Evolutionary conservation across 2,888 invertebrate genomes (phyloP), one percentile per base, ranked within the genome.

Genomic region (Phragmatobia fuliginosa): DNA sequence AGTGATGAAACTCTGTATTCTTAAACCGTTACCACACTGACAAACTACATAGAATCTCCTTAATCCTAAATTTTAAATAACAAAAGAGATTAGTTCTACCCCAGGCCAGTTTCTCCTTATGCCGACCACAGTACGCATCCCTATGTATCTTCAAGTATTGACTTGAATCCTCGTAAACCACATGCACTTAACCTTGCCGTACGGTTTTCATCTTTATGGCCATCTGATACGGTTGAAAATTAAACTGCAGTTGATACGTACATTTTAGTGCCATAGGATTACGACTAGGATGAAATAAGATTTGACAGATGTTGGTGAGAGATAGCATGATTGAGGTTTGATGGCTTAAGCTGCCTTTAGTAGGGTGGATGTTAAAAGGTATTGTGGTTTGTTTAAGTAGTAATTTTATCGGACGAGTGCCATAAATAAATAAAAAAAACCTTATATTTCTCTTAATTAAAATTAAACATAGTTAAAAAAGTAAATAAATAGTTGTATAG

Each of bases 221-320:
- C 0, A 56, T 21, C 21, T 1, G 7, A 14, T 56, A 56, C 21
- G 56, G 36, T 56, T 14, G 10, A 56, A 64, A 65, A 65, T 56
- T 18, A 25, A 64, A 11, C 1, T 64, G 6, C n/a, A 6, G 11
- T 21, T 56, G 21, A 18, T 36, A 7, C 33, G 33, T 31, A 25
- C 36, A 25, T 8, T 56, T 56, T 36, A 36, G 36, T 58, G 36
- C 31, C 52, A 8, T 21, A 33, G 71, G 61, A 59, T 74, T 70
- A 68, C 58, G 71, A 61, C 41, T 25, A 45, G 59, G 41, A 31
- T 38, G 36, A n/a, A 52, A 70, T 68, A 60, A 52, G 18, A 64
- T 72, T 72, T 68, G 72, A 77, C 68, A 75, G 77, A 77, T 75
- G 66, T 49, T 31, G 63, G 63, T 65, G 38, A n/a, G 32, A 66